These are phyloP conservation scores for Lacerta viridis DNA, from an alignment of 2,797 vertebrate species.

Conservation along the genomic window DNA sequence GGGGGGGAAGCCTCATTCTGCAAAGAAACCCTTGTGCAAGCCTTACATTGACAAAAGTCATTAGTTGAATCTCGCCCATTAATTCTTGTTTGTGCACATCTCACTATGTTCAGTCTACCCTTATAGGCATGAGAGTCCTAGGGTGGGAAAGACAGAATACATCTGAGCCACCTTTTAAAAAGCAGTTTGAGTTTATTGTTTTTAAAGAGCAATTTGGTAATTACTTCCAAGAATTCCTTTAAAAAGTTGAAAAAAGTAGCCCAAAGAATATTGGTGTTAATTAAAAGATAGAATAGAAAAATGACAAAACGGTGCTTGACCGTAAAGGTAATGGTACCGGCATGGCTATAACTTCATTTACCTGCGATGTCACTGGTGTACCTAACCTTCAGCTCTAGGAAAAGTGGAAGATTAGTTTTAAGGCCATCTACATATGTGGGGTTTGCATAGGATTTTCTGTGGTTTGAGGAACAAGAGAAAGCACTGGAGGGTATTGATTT, in stretches of 20 bases:
- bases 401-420: not conserved
- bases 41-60: too few relatives aligned
- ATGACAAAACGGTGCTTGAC: not conserved
- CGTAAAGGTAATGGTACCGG: not conserved
- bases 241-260: not conserved
- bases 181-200: not conserved
- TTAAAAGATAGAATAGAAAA: not conserved
- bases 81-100: not conserved
- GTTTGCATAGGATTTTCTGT: not conserved
- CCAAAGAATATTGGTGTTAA: not conserved
- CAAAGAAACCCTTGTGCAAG: too few relatives aligned
- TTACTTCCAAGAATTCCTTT: not conserved
- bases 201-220: not conserved
- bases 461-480: not conserved
- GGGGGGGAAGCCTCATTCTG: too few relatives aligned
- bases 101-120: not conserved
- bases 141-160: not conserved
- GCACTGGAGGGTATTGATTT: not conserved
- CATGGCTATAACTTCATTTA: not conserved
- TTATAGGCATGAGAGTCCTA: not conserved
- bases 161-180: not conserved
- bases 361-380: not conserved
- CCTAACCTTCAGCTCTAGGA: not conserved
- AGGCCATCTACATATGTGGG: not conserved
- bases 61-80: too few relatives aligned